Conservation (phyloP, 2,888 invertebrate species). For the Oligia fasciuncula region DNA sequence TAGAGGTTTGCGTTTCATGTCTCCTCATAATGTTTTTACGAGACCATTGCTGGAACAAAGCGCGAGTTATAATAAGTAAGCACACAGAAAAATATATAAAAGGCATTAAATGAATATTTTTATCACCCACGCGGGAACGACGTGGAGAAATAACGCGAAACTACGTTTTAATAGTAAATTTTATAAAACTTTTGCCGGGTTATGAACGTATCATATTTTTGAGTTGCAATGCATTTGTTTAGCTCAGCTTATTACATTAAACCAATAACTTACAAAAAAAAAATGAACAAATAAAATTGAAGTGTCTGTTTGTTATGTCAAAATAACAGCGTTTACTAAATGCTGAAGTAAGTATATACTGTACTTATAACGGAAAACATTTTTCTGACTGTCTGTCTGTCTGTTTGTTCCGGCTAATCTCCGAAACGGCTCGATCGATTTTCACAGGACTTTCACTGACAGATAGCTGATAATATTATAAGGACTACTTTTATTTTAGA, state of each 20-base stretch:
- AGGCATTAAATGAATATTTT: slow-evolving; percentile 63
- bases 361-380: no score
- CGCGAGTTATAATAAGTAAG: slow-evolving; percentile 61
- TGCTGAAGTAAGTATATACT: background rate
- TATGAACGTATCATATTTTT: background rate
- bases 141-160: slow-evolving; percentile 43
- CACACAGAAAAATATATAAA: slow-evolving; percentile 63
- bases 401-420: background rate
- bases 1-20: slow-evolving; percentile 61
- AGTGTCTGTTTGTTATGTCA: background rate
- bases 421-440: background rate
- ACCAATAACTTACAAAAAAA: background rate
- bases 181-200: slow-evolving; percentile 27
- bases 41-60: slow-evolving; percentile 60
- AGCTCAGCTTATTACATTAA: background rate
- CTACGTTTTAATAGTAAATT: slow-evolving; percentile 43
- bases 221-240: background rate
- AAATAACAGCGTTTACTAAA: background rate
- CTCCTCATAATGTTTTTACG: slow-evolving; percentile 62
- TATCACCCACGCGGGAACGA: slow-evolving; percentile 53
- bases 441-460: background rate
- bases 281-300: background rate
- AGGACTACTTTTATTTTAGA: background rate
- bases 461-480: no score
- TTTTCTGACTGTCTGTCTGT: background rate